Evolutionary conservation across 2,797 vertebrate species (phyloP), one percentile per base, ranked within the genome.

Genomic region (Arnoldichthys spilopterus): DNA sequence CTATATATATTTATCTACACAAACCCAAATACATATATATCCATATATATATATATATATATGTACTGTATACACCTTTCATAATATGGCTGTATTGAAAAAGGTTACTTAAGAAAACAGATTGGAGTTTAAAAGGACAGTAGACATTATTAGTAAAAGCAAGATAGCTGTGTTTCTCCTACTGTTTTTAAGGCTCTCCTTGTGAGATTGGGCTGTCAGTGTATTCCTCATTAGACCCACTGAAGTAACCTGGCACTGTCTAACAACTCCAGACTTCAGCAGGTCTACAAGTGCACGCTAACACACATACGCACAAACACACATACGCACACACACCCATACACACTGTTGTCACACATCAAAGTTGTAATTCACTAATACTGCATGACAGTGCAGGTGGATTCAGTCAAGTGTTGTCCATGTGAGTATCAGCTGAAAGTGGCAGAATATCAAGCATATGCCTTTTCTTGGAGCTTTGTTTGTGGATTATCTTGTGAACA

Each of bases 51-150:
- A 74, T 82, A 82, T 84, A 93, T 94, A 90, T 92, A 83, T 83
- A 82, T 93, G 90, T 93, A 93, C 92, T 58, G 91, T 84, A 87
- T 90, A 93, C 85, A 88, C 80, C 76, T 86, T 93, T 93, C 88
- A 92, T 92, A 92, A 91, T 95, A 95, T 95, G 93, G 94, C 93
- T 94, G 87, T 89, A 94, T 94, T 92, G 93, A 93, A 94, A 94
- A 93, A 86, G 87, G 88, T 84, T 88, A 92, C 92, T 93, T 93
- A 92, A 93, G 91, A 92, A 93, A 94, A 91, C 92, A 92, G 89
- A 80, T 89, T 91, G 90, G 90, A 93, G 90, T 89, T 85, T 84
- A 85, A 90, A 93, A 93, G 91, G 90, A 92, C 91, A 91, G 89
- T 82, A 88, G 88, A 93, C 82, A 89, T 89, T 81, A 89, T 89